Conservation (phyloP, 2,888 invertebrate species). For the Parnassius mnemosyne region DNA sequence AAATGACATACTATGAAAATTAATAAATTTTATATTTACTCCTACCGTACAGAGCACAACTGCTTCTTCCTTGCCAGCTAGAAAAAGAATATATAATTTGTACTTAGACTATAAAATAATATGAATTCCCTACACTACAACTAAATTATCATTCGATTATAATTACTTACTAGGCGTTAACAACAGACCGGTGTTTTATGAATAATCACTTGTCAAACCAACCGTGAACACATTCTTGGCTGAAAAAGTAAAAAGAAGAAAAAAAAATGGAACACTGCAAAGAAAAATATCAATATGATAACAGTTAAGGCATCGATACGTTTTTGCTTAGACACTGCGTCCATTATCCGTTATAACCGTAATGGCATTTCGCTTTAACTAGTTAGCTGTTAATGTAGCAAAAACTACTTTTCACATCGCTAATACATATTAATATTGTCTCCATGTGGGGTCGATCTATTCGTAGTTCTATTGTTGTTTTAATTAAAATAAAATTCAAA, state of each 20-base stretch:
- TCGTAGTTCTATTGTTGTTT: background rate
- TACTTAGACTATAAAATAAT: background rate
- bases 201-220: background rate
- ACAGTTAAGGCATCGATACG: background rate
- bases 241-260: background rate
- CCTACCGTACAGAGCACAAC: too few species aligned
- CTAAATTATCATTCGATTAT: too few species aligned
- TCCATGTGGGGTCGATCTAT: background rate
- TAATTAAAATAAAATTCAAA: too few species aligned
- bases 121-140: background rate
- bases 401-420: background rate
- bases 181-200: background rate
- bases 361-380: constrained; percentile 1
- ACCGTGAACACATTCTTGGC: background rate
- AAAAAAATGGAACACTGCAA: constrained; percentile 1
- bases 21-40: too few species aligned
- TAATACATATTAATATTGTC: background rate
- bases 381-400: background rate
- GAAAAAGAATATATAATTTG: too few species aligned
- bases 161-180: background rate
- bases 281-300: constrained; percentile 1
- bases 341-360: constrained; percentile 11
- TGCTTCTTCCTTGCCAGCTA: too few species aligned
- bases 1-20: too few species aligned
- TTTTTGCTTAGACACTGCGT: constrained; percentile 6